Conservation (phyloP, 2,797 vertebrate species). For the Emydoidea blandingii region DNA sequence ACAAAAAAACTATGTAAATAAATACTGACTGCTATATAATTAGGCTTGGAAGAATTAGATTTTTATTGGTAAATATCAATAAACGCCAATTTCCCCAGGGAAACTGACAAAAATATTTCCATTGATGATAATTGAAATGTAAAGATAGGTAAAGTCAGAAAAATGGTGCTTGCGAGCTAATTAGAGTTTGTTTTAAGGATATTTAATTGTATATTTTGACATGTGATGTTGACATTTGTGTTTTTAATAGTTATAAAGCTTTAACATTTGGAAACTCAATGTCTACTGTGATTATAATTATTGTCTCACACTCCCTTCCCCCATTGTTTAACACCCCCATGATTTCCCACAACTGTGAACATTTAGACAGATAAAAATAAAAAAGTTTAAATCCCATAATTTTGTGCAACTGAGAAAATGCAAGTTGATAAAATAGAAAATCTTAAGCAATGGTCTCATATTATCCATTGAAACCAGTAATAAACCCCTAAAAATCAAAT, state of each 20-base stretch:
- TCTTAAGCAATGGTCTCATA: not conserved
- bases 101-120: not conserved
- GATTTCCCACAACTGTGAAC: not conserved
- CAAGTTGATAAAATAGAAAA: not conserved
- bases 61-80: not conserved
- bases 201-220: not conserved
- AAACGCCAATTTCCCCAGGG: not conserved
- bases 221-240: not conserved
- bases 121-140: not conserved
- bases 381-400: not conserved
- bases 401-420: not conserved
- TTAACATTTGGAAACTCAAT: not conserved
- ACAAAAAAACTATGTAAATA: conserved; percentile 15
- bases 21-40: not conserved
- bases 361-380: not conserved
- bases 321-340: not conserved
- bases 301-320: not conserved
- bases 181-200: not conserved
- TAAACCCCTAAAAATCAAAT: not conserved
- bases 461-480: not conserved
- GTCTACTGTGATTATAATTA: not conserved
- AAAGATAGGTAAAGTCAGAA: not conserved
- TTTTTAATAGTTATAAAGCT: not conserved
- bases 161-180: not conserved
- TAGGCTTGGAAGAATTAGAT: not conserved